Evolutionary conservation across 2,113 vertebrate genomes (phyloP).

Genomic region (Astatotilapia flaviijosephi): DNA sequence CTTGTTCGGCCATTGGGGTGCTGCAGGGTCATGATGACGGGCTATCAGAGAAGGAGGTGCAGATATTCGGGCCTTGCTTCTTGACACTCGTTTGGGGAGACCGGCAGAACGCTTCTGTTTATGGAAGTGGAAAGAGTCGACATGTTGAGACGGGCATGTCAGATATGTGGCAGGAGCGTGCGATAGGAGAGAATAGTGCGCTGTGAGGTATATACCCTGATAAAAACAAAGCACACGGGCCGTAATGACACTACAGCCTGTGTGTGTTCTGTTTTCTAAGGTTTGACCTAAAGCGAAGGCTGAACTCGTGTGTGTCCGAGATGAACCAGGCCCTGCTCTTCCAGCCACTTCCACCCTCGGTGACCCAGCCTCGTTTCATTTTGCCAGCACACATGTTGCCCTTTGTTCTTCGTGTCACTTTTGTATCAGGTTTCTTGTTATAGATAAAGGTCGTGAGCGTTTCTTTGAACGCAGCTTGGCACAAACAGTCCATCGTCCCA

Average conservation of each 20-base stretch:
- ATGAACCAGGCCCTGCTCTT: background rate
- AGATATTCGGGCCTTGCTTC: background rate
- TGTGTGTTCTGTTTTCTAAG: background rate
- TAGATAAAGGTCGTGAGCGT: background rate
- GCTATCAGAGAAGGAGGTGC: background rate
- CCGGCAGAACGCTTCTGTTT: background rate
- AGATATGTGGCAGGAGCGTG: background rate
- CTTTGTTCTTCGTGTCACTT: background rate
- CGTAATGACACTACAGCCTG: background rate
- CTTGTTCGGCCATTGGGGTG: background rate
- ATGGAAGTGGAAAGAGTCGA: background rate
- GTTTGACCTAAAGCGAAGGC: background rate
- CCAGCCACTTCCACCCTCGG: background rate
- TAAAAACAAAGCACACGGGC: background rate
- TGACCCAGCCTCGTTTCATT: background rate
- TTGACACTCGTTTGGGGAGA: background rate
- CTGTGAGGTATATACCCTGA: fast-evolving
- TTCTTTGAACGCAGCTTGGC: background rate
- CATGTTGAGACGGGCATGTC: constrained; percentile 11
- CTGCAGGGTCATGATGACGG: background rate
- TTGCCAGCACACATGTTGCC: background rate
- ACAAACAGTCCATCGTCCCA: background rate
- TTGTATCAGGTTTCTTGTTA: background rate
- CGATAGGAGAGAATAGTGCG: background rate
- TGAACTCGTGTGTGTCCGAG: background rate